These are phyloP conservation scores for Oreochromis aureus DNA, from an alignment of 2,113 vertebrate genomes.

Conservation along the genomic window DNA sequence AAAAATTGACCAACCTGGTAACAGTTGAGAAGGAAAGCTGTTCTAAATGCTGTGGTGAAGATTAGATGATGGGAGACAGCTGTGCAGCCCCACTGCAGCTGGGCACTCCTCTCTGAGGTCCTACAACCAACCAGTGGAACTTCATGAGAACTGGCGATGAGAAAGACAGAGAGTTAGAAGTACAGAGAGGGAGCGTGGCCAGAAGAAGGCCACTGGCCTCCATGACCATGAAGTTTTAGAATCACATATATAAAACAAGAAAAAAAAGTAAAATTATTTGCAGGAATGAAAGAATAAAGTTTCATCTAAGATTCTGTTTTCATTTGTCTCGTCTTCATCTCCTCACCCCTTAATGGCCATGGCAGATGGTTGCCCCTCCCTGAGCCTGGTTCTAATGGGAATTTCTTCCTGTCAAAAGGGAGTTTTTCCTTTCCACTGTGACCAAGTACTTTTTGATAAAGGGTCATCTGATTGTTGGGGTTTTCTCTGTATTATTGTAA, in stretches of 20 bases:
- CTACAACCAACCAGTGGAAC: neutral
- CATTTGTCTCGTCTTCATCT: neutral
- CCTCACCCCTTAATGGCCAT: neutral
- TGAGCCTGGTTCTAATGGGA: neutral
- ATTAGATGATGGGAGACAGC: neutral
- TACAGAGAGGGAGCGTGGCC: neutral
- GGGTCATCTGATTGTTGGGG: neutral
- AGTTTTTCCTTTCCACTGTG: neutral
- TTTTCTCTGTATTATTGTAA: neutral
- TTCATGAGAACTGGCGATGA: neutral
- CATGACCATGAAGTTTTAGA: neutral
- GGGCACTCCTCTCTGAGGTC: neutral
- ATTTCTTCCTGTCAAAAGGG: neutral
- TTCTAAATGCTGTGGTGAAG: neutral
- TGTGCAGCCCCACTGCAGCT: neutral
- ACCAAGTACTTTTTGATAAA: neutral
- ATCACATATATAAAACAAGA: neutral
- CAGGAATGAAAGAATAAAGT: neutral
- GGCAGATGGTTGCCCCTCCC: neutral
- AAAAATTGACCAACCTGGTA: neutral
- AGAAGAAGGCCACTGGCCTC: neutral
- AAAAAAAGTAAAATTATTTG: neutral
- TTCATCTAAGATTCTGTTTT: neutral
- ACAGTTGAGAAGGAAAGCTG: neutral
- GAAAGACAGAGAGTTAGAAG: neutral